Evolutionary conservation across 2,888 invertebrate genomes (phyloP), one percentile per base, ranked within the genome.

Genomic region (Strigamia transsilvanica): DNA sequence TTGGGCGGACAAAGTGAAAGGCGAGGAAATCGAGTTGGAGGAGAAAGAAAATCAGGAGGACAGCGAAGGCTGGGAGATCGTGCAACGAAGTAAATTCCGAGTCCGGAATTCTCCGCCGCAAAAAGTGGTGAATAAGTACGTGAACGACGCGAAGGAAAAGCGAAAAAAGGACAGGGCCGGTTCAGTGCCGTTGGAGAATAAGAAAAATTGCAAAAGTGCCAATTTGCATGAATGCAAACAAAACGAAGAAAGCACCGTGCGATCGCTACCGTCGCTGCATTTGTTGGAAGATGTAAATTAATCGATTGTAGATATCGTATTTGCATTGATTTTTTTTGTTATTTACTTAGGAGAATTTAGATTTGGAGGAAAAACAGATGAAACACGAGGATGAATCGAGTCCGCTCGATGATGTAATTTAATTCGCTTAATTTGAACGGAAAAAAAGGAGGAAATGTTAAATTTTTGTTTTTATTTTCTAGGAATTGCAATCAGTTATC

Each of bases 31-130:
- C 3, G 7, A 23, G 12, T 12, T 66, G 23, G 61, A 66, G 23
- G 61, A 66, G 23, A 66, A 66, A 23, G 61, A 66, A 21, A 66
- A 21, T 21, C 21, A 66, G 23, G 61, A 66, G 23, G 61, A 66
- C 23, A 18, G 61, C 7, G 61, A 66, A 7, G 97, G 97, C 0
- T 97, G 97, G 97, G 91, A 96, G 84, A 97, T 94, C 0, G 97
- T 97, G 0, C 87, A 88, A 0, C 93, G 89, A 82, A 87, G 88
- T 66, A 85, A 94, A 85, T 93, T 93, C 79, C 91, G 93, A 56
- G 91, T 90, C 1, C 90, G 94, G 34, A 88, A 91, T 73, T 86
- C 87, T 42, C 86, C 86, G 1, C 81, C 82, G 18, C 80, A 81
- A 21, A 83, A 82, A 81, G 84, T 84, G 41, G 15, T n/a, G 4